A percentile compares a stretch with the other conserved stretches of the same genome.
phyloP scores from a whole-genome alignment of 1,140 invertebrate genomes.

The Drosophila kikkawai region DNA sequence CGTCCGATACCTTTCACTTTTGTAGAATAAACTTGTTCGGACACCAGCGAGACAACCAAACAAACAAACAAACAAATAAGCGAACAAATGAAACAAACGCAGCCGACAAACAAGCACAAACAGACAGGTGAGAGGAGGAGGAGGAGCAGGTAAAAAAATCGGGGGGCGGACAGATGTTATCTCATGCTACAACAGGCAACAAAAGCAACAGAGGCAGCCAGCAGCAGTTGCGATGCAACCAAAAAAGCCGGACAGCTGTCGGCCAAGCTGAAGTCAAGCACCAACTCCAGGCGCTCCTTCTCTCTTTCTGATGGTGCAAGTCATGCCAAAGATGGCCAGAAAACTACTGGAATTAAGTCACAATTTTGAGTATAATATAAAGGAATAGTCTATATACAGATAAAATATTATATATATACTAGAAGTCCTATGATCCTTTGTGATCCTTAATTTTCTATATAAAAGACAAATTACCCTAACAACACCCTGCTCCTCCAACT shows the following conservation, averaged over 20 bases:
- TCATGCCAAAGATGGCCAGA: conserved; percentile 49
- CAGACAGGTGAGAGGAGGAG: conserved; percentile 17
- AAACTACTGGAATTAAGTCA: conserved; percentile 8
- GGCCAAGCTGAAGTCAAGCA: conserved; percentile 40
- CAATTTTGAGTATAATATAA: neutral
- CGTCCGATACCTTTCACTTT: conserved; percentile 74
- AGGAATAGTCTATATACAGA: no score
- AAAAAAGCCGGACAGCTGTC: conserved; percentile 67
- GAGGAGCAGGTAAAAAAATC: neutral
- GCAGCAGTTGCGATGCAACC: conserved; percentile 43
- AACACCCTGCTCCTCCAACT: neutral
- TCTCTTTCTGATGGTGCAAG: conserved; percentile 35
- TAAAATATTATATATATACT: no score
- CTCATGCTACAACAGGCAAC: conserved; percentile 62
- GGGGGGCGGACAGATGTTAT: conserved; percentile 60
- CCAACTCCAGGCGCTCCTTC: conserved; percentile 8
- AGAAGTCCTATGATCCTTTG: no score
- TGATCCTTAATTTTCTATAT: no score
- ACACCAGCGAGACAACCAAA: conserved; percentile 13
- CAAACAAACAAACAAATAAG: conserved; percentile 39
- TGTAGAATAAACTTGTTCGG: conserved; percentile 80
- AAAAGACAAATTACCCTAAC: no score
- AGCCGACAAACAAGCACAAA: conserved; percentile 43
- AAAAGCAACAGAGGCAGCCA: conserved; percentile 30
- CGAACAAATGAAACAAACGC: conserved; percentile 30